Evolutionary conservation across 2,888 invertebrate species (phyloP).

Genomic region (Hipparchia semele): DNA sequence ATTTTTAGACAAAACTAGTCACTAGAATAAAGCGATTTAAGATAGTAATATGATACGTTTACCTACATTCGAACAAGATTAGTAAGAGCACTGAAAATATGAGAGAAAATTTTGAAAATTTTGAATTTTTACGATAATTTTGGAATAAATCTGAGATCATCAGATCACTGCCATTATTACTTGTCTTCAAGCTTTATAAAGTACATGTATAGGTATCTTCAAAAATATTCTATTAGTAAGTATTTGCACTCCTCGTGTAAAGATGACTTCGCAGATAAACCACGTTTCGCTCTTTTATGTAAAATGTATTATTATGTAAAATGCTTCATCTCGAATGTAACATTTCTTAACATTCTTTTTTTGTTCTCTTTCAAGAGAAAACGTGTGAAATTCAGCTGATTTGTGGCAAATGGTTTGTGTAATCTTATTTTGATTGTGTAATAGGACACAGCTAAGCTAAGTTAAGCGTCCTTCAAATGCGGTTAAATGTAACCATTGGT

Average conservation of each 20-base stretch:
- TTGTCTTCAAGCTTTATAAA: not conserved
- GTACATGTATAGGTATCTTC: too few relatives aligned
- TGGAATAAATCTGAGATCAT: too few relatives aligned
- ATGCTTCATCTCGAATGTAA: slow-evolving; percentile 48
- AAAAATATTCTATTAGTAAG: not conserved
- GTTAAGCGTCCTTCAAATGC: slow-evolving; percentile 51
- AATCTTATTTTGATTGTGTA: slow-evolving; percentile 49
- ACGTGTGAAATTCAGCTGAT: slow-evolving; percentile 49
- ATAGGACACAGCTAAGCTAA: slow-evolving; percentile 54
- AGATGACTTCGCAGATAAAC: slow-evolving; percentile 17
- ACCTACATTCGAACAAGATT: too few relatives aligned
- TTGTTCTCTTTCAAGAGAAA: slow-evolving; percentile 46
- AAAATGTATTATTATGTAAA: slow-evolving; percentile 53
- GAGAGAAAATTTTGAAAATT: too few relatives aligned
- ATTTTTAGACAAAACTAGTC: too few relatives aligned
- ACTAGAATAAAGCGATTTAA: too few relatives aligned
- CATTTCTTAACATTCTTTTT: slow-evolving; percentile 48
- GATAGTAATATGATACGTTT: too few relatives aligned
- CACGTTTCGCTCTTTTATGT: slow-evolving; percentile 38
- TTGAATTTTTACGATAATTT: too few relatives aligned
- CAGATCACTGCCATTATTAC: too few relatives aligned
- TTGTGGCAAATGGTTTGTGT: slow-evolving; percentile 45
- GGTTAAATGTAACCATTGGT: slow-evolving; percentile 43
- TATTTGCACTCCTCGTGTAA: slow-evolving; percentile 14
- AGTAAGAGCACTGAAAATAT: too few relatives aligned